Base-by-base conservation (phyloP, 2,797 vertebrate genomes). In the Morus bassanus region DNA sequence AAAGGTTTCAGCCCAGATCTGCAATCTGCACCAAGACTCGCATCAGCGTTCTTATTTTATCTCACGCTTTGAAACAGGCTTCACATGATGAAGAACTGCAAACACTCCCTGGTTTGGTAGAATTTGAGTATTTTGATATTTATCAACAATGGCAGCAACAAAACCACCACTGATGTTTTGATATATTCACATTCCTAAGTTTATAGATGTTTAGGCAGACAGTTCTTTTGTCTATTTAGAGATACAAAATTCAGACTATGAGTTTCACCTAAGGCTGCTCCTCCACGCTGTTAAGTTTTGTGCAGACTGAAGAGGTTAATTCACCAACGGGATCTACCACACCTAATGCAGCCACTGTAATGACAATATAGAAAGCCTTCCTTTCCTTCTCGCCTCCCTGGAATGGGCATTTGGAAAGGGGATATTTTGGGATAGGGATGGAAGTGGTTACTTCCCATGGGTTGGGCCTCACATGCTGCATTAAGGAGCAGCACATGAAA, bases 1-100 rank as follows among this genome's bases (percentile, higher is more conserved):
- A 89, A 93, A 69, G n/a, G 59, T 83, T 95, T 92, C 88, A 87
- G 93, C 25, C 83, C 51, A 88, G 77, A 91, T 91, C 83, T 88
- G 83, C 65, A 81, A 79, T 81, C 79, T 93, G 46, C 83, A 86
- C 30, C 1, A 2, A 85, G 74, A 84, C 24, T 67, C 84, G 43
- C 77, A 94, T 74, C 83, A 90, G 10, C 5, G 1, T 75, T 77
- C 87, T 83, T 80, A 85, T 77, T 88, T 65, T 69, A 85, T 81
- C 85, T 79, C 25, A 18, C 14, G 33, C 72, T 78, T 73, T 45
- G 65, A 84, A 68, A 61, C 1, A 1, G 27, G 37, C 13, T 88
- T 78, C 70, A 64, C 1, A 0, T 53, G 61, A 83, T 57, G 30
- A 85, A 85, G 82, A 83, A 53, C 45, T 50, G n/a, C 67, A 91